Evolutionary conservation across 2,888 invertebrate species (phyloP).

Genomic region (Fabriciana adippe): DNA sequence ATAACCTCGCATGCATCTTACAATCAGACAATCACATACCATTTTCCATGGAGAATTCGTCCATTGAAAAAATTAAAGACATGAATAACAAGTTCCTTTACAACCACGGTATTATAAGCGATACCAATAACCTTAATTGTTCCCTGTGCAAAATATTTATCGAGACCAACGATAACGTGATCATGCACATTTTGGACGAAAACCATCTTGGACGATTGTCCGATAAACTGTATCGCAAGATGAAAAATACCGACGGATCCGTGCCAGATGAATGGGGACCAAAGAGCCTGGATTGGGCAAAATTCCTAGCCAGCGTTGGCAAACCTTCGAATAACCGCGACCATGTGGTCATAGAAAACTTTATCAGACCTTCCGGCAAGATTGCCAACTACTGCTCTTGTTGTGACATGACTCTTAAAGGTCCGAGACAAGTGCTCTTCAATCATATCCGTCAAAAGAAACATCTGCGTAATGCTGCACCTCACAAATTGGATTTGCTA

Average conservation of each 20-base stretch:
- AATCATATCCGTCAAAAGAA: conserved; percentile 78
- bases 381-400: conserved; percentile 71
- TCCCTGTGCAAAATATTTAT: conserved; percentile 59
- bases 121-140: conserved; percentile 54
- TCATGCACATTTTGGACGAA: conserved; percentile 70
- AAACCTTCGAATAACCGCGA: conserved; percentile 68
- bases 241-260: conserved; percentile 62
- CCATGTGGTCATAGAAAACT: conserved; percentile 74
- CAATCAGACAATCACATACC: conserved; percentile 68
- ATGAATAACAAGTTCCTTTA: conserved; percentile 67
- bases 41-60: conserved; percentile 57
- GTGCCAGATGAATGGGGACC: conserved; percentile 76
- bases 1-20: conserved; percentile 68
- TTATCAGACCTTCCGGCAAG: conserved; percentile 73
- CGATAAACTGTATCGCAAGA: conserved; percentile 65
- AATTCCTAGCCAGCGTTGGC: conserved; percentile 71
- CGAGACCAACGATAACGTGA: conserved; percentile 58
- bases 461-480: conserved; percentile 73
- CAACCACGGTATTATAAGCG: conserved; percentile 56
- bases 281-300: conserved; percentile 73
- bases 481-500: conserved; percentile 62
- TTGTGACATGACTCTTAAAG: conserved; percentile 74
- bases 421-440: conserved; percentile 73
- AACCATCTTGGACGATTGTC: conserved; percentile 69
- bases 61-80: conserved; percentile 65